These are phyloP conservation scores for Bucco capensis DNA, from an alignment of 2,113 vertebrate species.

Conservation along the genomic window DNA sequence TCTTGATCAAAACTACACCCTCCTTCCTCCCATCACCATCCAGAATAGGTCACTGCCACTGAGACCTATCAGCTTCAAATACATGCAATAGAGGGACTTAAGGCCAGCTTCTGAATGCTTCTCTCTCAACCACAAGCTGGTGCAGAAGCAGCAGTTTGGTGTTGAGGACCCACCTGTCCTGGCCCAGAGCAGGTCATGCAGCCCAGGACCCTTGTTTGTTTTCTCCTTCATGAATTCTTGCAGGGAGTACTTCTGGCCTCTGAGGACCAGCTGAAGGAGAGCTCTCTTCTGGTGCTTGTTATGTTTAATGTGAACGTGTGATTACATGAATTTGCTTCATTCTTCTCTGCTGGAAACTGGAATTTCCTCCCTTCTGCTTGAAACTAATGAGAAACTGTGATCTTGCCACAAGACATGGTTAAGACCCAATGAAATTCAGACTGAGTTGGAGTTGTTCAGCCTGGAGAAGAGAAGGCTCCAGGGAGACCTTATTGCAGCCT, in stretches of 20 bases:
- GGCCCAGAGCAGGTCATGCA: background rate
- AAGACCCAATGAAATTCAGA: background rate
- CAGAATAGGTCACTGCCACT: background rate
- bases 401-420: background rate
- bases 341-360: constrained; percentile 22
- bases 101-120: background rate
- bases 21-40: background rate
- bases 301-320: background rate
- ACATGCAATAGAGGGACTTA: background rate
- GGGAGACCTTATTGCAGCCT: too few relatives aligned
- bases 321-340: constrained; percentile 7
- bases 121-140: fast-evolving
- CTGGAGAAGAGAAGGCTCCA: too few relatives aligned
- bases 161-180: background rate
- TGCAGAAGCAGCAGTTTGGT: background rate
- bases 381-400: background rate
- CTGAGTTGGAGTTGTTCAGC: too few relatives aligned
- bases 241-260: background rate
- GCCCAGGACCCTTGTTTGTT: background rate
- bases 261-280: background rate
- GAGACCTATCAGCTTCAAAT: background rate
- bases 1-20: background rate
- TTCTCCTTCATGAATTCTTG: background rate
- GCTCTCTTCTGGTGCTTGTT: constrained; percentile 11
- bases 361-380: constrained; percentile 26